phyloP scores from a whole-genome alignment of 2,888 invertebrate genomes.

The Abrostola triplasia region DNA sequence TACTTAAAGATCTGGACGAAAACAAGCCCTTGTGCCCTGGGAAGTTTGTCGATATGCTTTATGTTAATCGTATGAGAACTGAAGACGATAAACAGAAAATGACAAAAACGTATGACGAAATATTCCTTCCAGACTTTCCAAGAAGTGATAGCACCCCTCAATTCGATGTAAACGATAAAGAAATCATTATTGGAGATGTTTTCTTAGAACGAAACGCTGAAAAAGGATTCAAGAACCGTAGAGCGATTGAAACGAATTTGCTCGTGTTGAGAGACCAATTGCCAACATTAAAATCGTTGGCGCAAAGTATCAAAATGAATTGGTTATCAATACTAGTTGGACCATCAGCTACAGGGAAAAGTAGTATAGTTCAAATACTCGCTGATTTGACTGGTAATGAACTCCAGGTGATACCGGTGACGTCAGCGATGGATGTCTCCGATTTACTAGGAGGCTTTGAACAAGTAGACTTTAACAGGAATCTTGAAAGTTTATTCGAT shows the following conservation, averaged over 20 bases:
- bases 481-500: constrained; percentile 91
- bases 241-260: constrained; percentile 75
- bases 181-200: constrained; percentile 91
- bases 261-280: constrained; percentile 89
- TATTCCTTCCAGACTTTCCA: constrained; percentile 84
- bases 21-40: constrained; percentile 82
- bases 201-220: constrained; percentile 76
- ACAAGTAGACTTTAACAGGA: constrained; percentile 94
- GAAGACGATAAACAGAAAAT: constrained; percentile 93
- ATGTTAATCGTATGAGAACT: constrained; percentile 95
- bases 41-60: constrained; percentile 93
- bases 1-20: constrained; percentile 79
- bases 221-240: constrained; percentile 75
- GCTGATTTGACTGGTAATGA: constrained; percentile 92
- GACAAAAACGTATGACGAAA: constrained; percentile 79
- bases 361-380: constrained; percentile 92
- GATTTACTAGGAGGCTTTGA: constrained; percentile 99
- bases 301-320: constrained; percentile 96
- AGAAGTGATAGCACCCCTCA: constrained; percentile 87
- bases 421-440: constrained; percentile 97
- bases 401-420: constrained; percentile 93
- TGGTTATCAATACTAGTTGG: constrained; percentile 98
- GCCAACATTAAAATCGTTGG: constrained; percentile 92
- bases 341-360: constrained; percentile 93
- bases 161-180: constrained; percentile 88